phyloP scores from a whole-genome alignment of 2,888 invertebrate species.

The Parascotia fuliginaria region DNA sequence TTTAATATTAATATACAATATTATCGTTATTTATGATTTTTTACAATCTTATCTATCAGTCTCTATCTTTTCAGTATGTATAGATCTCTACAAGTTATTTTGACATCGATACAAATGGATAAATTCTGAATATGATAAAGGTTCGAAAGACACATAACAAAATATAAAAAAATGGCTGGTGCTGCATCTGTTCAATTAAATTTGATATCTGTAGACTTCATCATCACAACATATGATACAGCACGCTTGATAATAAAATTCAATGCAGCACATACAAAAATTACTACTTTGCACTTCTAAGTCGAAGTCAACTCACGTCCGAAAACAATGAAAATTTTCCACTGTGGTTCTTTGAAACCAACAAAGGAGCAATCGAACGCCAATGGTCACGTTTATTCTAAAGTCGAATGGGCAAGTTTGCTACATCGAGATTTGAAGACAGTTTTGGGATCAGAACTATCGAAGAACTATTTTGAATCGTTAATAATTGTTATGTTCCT shows the following conservation, averaged over 20 bases:
- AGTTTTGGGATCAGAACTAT: conserved; percentile 3
- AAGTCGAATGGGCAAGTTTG: conserved; percentile 15
- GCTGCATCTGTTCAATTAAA: too few relatives aligned
- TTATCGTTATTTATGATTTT: too few relatives aligned
- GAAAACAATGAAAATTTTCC: conserved; percentile 42
- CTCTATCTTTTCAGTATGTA: too few relatives aligned
- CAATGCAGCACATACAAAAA: background rate
- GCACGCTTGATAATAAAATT: background rate
- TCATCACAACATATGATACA: background rate
- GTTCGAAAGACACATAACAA: too few relatives aligned
- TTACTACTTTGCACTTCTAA: conserved; percentile 5
- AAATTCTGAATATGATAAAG: too few relatives aligned
- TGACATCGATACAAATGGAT: too few relatives aligned
- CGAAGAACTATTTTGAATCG: conserved; percentile 6
- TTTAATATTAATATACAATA: too few relatives aligned
- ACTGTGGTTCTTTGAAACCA: conserved; percentile 19
- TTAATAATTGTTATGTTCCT: background rate
- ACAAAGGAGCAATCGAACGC: conserved; percentile 27
- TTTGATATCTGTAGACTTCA: too few relatives aligned
- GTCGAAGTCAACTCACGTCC: conserved; percentile 34
- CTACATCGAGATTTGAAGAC: conserved; percentile 9
- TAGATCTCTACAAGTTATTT: too few relatives aligned
- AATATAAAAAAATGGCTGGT: too few relatives aligned
- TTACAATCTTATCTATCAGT: too few relatives aligned
- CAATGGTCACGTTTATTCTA: conserved; percentile 31